These are phyloP conservation scores for Eriosoma lanigerum DNA, from an alignment of 1,140 invertebrate genomes.

Conservation along the genomic window DNA sequence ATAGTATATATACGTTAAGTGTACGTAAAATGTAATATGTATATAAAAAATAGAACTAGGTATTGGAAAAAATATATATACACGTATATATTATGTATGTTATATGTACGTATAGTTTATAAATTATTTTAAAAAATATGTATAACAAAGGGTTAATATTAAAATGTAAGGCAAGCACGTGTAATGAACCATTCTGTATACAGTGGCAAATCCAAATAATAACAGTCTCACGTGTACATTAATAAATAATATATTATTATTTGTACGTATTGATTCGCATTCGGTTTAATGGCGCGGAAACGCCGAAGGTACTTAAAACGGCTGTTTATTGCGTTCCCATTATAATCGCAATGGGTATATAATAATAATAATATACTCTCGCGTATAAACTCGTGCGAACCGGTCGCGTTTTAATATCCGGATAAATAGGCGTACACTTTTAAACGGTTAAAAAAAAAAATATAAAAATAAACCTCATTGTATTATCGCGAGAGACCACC, in stretches of 20 bases:
- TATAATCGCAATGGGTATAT: neutral
- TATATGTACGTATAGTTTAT: too few species aligned
- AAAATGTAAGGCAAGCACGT: too few species aligned
- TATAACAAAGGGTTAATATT: too few species aligned
- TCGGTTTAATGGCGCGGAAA: slow-evolving; percentile 36
- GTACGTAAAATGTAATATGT: too few species aligned
- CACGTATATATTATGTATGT: too few species aligned
- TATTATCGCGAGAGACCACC: neutral
- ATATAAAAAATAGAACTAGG: too few species aligned
- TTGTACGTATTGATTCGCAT: neutral
- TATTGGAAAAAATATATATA: too few species aligned
- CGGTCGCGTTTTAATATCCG: slow-evolving; percentile 33
- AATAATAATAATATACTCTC: neutral
- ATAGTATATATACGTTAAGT: too few species aligned
- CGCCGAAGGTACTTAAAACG: neutral
- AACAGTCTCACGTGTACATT: neutral
- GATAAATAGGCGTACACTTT: slow-evolving; percentile 28
- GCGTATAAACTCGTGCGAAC: neutral
- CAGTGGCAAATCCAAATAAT: neutral
- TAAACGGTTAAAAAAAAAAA: slow-evolving; percentile 1
- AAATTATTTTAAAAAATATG: too few species aligned
- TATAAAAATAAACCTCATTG: neutral
- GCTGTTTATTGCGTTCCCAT: neutral
- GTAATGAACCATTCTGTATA: neutral
- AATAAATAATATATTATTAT: neutral